Evolutionary conservation across 1,140 invertebrate genomes (phyloP).

Genomic region (Andrena cerasifolii): DNA sequence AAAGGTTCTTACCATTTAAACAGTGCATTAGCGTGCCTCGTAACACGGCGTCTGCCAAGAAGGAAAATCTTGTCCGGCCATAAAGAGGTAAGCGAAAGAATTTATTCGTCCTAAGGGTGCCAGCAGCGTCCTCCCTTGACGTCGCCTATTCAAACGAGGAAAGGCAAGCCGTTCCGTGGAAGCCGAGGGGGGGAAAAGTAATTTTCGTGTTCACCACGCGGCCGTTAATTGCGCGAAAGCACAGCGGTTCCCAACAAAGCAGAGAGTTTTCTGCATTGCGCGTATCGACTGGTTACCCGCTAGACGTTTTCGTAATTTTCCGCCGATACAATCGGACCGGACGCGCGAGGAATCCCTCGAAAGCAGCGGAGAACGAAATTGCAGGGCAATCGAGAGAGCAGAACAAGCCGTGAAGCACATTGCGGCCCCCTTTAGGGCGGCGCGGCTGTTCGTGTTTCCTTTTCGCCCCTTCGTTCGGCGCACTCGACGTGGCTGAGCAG

Average conservation of each 20-base stretch:
- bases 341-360: not conserved
- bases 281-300: too few species aligned
- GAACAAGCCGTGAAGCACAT: not conserved
- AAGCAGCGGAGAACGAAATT: not conserved
- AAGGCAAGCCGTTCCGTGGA: not conserved
- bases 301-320: not conserved
- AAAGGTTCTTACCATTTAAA: conserved; percentile 34
- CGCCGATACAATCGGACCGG: not conserved
- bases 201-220: not conserved
- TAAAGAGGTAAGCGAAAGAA: conserved; percentile 7
- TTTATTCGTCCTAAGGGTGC: not conserved
- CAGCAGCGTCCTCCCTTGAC: not conserved
- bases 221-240: not conserved
- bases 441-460: not conserved
- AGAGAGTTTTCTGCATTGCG: too few species aligned
- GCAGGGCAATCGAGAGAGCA: not conserved
- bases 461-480: not conserved
- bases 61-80: not conserved
- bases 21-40: conserved; percentile 15
- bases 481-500: not conserved
- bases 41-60: conserved; percentile 8
- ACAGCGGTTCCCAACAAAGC: not conserved
- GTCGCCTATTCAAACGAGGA: not conserved
- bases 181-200: not conserved
- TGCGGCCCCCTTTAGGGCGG: not conserved